These are phyloP conservation scores for Drosophila kohkoa DNA, from an alignment of 1,140 invertebrate genomes.

Conservation along the genomic window DNA sequence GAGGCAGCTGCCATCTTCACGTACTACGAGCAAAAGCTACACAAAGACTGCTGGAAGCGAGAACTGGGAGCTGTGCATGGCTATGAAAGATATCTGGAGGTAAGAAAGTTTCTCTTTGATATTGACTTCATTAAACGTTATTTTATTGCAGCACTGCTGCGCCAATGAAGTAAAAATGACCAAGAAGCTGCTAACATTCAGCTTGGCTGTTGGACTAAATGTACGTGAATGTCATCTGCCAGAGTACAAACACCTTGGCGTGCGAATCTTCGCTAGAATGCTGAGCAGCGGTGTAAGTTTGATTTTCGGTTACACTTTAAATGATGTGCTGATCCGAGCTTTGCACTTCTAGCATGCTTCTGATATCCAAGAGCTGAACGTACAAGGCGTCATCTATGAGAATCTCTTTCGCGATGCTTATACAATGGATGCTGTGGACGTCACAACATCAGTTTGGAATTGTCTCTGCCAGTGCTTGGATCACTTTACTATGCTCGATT, in stretches of 20 bases:
- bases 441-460: constrained; percentile 50
- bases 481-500: constrained; percentile 56
- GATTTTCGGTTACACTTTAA: not conserved
- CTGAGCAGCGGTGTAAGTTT: constrained; percentile 51
- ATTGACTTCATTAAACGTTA: not conserved
- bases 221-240: constrained; percentile 56
- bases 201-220: constrained; percentile 62
- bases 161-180: constrained; percentile 41
- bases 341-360: constrained; percentile 26
- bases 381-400: constrained; percentile 69
- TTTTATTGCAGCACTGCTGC: constrained; percentile 41
- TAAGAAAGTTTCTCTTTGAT: not conserved
- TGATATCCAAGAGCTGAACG: constrained; percentile 61
- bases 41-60: constrained; percentile 61
- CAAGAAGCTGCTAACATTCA: constrained; percentile 50
- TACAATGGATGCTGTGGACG: constrained; percentile 51
- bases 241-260: constrained; percentile 56
- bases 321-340: not conserved
- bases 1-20: constrained; percentile 43
- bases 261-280: constrained; percentile 56
- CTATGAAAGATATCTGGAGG: constrained; percentile 58
- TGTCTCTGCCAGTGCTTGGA: constrained; percentile 66
- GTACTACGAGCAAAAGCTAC: constrained; percentile 60
- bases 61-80: constrained; percentile 65
- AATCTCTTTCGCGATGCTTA: constrained; percentile 59